phyloP scores from a whole-genome alignment of 2,888 invertebrate species.

The Melieria crassipennis region DNA sequence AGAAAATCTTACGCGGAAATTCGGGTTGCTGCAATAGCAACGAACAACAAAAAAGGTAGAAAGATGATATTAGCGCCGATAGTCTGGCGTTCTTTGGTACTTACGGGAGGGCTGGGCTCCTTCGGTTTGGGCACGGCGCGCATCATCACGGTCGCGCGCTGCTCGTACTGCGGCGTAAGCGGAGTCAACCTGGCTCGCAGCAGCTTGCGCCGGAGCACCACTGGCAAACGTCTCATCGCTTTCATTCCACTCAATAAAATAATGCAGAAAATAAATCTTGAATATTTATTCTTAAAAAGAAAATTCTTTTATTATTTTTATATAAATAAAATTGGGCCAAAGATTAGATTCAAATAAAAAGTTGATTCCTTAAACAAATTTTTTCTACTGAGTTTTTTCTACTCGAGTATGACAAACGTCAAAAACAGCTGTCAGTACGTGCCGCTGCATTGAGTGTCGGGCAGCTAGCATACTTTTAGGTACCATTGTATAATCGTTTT shows the following conservation, averaged over 20 bases:
- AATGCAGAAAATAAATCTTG: slow-evolving; percentile 7
- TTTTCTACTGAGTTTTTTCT: neutral
- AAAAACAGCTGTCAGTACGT: slow-evolving; percentile 16
- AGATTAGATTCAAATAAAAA: slow-evolving; percentile 3
- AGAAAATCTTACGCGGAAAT: slow-evolving; percentile 78
- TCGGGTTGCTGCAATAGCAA: slow-evolving; percentile 32
- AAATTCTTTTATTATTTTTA: slow-evolving; percentile 18
- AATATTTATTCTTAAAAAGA: slow-evolving; percentile 16
- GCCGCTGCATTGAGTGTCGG: neutral
- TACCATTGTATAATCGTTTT: neutral
- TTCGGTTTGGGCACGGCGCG: slow-evolving; percentile 24
- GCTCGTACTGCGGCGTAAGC: neutral
- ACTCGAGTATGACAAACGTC: neutral
- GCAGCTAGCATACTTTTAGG: slow-evolving; percentile 1
- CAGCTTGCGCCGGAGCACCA: neutral
- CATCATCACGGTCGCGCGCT: neutral
- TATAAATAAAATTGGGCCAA: slow-evolving; percentile 24
- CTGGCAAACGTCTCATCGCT: slow-evolving; percentile 6
- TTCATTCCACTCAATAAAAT: slow-evolving; percentile 23
- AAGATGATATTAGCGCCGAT: neutral
- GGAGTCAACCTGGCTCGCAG: neutral
- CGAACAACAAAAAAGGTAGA: neutral
- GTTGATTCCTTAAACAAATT: slow-evolving; percentile 6
- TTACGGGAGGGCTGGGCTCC: slow-evolving; percentile 13
- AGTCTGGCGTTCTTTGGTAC: neutral